Evolutionary conservation across 2,113 vertebrate genomes (phyloP).

Genomic region (Actenoides hombroni): DNA sequence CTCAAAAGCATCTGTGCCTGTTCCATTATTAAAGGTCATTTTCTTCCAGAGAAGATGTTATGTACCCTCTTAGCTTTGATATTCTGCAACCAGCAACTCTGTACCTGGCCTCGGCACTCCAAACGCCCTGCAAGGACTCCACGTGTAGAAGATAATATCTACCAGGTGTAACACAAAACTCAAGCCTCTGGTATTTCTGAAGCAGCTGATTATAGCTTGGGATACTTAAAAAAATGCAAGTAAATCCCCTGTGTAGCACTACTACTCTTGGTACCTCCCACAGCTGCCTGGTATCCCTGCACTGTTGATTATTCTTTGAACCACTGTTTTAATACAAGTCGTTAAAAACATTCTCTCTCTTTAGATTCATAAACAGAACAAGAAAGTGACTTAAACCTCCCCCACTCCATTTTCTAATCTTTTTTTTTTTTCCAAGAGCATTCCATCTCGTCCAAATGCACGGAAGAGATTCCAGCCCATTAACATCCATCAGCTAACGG

Average conservation of each 20-base stretch:
- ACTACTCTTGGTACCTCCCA: not conserved
- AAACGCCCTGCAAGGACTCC: not conserved
- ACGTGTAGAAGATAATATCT: not conserved
- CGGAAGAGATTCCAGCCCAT: conserved; percentile 16
- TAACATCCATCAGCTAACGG: conserved; percentile 42
- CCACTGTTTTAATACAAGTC: not conserved
- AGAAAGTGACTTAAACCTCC: not conserved
- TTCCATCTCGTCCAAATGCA: conserved; percentile 5
- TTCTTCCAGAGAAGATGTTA: not conserved
- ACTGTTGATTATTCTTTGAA: conserved; percentile 12
- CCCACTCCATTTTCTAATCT: not conserved
- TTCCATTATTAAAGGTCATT: conserved; percentile 53
- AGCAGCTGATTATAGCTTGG: not conserved
- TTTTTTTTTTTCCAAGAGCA: not conserved
- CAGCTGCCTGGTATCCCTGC: not conserved
- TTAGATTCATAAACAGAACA: conserved; percentile 1
- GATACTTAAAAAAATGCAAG: not conserved
- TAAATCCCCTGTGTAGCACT: not conserved
- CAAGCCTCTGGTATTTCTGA: not conserved
- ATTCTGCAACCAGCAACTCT: not conserved
- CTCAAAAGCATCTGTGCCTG: conserved; percentile 61
- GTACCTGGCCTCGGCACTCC: not conserved
- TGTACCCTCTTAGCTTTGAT: not conserved
- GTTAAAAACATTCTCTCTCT: not conserved
- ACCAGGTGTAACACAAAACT: not conserved